These are phyloP conservation scores for Drosophila mettleri DNA, from an alignment of 2,888 invertebrate species.

Conservation along the genomic window DNA sequence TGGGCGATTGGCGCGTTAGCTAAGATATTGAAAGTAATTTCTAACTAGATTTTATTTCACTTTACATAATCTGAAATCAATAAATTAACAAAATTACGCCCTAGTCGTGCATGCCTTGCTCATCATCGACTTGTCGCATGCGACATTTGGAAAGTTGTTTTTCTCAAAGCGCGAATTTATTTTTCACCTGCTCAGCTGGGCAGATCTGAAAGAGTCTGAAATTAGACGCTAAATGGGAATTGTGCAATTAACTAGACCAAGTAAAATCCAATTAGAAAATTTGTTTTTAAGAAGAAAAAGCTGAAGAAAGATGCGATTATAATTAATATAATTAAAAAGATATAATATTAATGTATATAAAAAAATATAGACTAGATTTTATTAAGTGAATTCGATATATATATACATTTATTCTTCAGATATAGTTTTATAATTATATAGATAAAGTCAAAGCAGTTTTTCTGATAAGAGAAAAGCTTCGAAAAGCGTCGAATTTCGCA, in stretches of 20 bases:
- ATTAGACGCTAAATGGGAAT: slow-evolving; percentile 24
- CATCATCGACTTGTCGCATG: slow-evolving; percentile 7
- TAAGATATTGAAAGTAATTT: too few species aligned
- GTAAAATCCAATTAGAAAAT: slow-evolving; percentile 11
- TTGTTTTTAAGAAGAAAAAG: neutral
- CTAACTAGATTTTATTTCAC: neutral
- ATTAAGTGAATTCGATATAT: too few species aligned
- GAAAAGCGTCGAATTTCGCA: neutral
- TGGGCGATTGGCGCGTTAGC: neutral
- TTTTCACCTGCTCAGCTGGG: slow-evolving; percentile 19
- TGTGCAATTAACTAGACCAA: slow-evolving; percentile 60
- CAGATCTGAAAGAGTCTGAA: slow-evolving; percentile 16
- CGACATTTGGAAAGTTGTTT: slow-evolving; percentile 49
- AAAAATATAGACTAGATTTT: too few species aligned
- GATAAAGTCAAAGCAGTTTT: too few species aligned
- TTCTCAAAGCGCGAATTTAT: slow-evolving; percentile 17
- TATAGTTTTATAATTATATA: too few species aligned
- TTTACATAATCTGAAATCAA: neutral
- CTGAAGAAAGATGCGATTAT: too few species aligned
- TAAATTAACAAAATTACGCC: neutral
- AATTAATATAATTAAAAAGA: too few species aligned
- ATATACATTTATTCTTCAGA: too few species aligned
- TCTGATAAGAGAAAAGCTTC: neutral
- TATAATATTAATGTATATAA: too few species aligned
- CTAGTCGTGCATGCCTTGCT: neutral